Evolutionary conservation across 2,888 invertebrate species (phyloP).

Genomic region (Drosophila greeni): DNA sequence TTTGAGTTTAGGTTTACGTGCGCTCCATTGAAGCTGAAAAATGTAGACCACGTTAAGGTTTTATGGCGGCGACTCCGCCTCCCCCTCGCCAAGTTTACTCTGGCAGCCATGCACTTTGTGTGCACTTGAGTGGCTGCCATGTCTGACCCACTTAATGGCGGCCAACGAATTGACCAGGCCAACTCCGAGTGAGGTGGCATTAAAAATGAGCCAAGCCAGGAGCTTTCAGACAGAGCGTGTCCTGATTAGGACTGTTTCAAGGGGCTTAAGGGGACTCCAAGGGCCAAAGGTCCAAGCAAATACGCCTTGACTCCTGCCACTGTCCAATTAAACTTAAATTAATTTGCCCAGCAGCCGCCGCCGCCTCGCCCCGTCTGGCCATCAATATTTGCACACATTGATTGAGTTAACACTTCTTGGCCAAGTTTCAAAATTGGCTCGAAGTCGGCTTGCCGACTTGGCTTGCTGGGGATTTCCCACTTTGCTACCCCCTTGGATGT

Average conservation of each 20-base stretch:
- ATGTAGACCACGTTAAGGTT: slow-evolving; percentile 62
- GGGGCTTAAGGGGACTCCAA: slow-evolving; percentile 26
- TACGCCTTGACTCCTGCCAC: slow-evolving; percentile 23
- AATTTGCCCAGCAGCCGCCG: slow-evolving; percentile 43
- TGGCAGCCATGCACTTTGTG: slow-evolving; percentile 43
- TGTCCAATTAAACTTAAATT: slow-evolving; percentile 65
- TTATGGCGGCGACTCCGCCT: slow-evolving; percentile 33
- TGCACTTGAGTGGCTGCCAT: slow-evolving; percentile 55
- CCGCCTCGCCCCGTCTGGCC: slow-evolving; percentile 10
- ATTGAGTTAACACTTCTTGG: slow-evolving; percentile 69
- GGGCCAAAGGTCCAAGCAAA: slow-evolving; percentile 43
- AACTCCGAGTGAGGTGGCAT: slow-evolving; percentile 24
- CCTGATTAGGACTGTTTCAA: slow-evolving; percentile 36
- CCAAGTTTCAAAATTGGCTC: slow-evolving; percentile 56
- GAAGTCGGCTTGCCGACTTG: slow-evolving; percentile 23
- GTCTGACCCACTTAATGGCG: slow-evolving; percentile 59
- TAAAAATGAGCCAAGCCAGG: slow-evolving; percentile 28
- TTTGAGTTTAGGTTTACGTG: slow-evolving; percentile 56
- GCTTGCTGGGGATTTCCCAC: slow-evolving; percentile 22
- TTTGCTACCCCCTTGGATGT: slow-evolving; percentile 3
- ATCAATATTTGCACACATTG: slow-evolving; percentile 51
- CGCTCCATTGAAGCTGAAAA: slow-evolving; percentile 53
- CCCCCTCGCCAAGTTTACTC: slow-evolving; percentile 27
- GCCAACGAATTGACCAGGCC: slow-evolving; percentile 35
- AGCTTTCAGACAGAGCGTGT: slow-evolving; percentile 25